phyloP scores from a whole-genome alignment of 2,797 vertebrate species.

The Kryptopterus vitreolus region DNA sequence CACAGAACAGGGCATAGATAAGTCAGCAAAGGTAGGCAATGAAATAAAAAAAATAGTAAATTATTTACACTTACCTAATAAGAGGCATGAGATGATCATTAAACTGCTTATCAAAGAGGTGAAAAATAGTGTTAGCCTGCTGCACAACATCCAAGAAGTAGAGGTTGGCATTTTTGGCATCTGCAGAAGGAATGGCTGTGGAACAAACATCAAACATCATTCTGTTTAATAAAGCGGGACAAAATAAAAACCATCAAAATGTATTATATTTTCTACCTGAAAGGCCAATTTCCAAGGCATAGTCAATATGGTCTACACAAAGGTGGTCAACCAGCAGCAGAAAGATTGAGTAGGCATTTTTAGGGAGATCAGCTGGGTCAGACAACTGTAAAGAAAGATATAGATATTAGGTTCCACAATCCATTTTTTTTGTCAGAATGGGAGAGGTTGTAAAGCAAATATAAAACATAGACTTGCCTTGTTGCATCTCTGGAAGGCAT shows the following conservation, averaged over 20 bases:
- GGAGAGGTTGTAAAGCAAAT: not conserved
- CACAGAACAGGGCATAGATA: constrained; percentile 23
- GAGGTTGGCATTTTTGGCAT: constrained; percentile 94
- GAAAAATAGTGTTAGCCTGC: constrained; percentile 99
- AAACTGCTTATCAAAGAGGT: constrained; percentile 99
- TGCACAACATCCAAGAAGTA: constrained; percentile 99
- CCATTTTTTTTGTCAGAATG: not conserved
- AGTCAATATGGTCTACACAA: constrained; percentile 98
- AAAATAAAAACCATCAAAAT: not conserved
- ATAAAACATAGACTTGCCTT: constrained; percentile 73
- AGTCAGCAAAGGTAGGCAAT: not conserved
- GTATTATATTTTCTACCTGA: constrained; percentile 75
- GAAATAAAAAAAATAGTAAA: too few species aligned
- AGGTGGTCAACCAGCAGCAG: constrained; percentile 96
- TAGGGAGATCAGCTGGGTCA: constrained; percentile 95
- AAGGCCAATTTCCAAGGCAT: constrained; percentile 96
- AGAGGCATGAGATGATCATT: constrained; percentile 99
- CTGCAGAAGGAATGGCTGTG: constrained; percentile 93
- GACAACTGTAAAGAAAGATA: constrained; percentile 82
- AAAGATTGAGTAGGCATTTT: constrained; percentile 97
- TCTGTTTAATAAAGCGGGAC: constrained; percentile 11
- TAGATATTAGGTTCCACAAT: not conserved
- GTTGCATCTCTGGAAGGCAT: constrained; percentile 97
- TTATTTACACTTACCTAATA: constrained; percentile 82
- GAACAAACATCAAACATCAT: constrained; percentile 37